Evolutionary conservation across 2,797 vertebrate genomes (phyloP), one percentile per base, ranked within the genome.

Genomic region (Saguinus oedipus): DNA sequence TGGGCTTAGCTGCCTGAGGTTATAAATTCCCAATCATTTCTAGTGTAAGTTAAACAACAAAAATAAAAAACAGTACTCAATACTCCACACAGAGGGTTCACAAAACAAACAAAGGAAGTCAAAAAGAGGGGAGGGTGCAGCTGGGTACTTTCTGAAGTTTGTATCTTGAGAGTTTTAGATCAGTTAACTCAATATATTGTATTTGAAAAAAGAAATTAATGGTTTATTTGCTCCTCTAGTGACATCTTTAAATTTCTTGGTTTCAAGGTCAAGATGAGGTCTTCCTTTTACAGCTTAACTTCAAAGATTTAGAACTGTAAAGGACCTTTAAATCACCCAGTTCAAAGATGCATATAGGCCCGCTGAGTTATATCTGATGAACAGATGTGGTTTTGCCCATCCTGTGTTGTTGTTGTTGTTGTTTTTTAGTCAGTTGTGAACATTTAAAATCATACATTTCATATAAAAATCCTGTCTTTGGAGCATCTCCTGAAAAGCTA

Each of bases 281-380:
- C 55, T 95, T 93, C 55, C 44, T 93, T 95, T 95, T 87, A 95
- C 4, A 94, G 55, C 17, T 90, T 53, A 84, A 76, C 44, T 86
- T 96, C 53, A 96, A 93, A 91, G 48, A 95, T 61, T 97, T 87
- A 88, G 70, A 90, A 92, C 36, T 72, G 36, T 36, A 91, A 96
- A 91, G 79, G 30, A 89, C 6, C 36, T 85, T 92, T 75, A 90
- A 55, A 81, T 88, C 83, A 89, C 59, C 19, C 75, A 92, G 68
- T 53, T 68, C 68, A 79, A 92, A 94, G 55, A n/a, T 44, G 30
- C 6, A 88, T 59, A 79, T 26, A 76, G 59, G 82, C 22, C 68
- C 89, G 36, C n/a, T 82, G 57, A 97, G 79, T 93, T 84, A 97
- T 33, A 68, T 20, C 33, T 91, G 59, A 57, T 74, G 44, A 90